Conservation (phyloP, 2,888 invertebrate genomes). For the Gnatocerus cornutus region DNA sequence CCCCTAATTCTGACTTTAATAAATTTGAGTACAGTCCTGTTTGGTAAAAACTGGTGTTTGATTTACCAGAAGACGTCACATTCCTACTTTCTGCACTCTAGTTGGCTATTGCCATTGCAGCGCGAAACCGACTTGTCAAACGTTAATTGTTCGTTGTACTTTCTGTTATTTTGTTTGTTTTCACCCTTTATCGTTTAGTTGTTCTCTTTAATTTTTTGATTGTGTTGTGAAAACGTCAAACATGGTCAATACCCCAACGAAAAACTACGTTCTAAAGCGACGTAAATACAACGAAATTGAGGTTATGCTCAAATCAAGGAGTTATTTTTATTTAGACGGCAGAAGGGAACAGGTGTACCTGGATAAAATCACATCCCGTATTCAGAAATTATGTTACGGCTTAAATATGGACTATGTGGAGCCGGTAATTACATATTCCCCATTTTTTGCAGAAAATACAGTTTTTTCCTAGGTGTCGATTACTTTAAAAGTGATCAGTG, state of each 20-base stretch:
- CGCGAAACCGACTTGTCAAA: too few species aligned
- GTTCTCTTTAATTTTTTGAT: not conserved
- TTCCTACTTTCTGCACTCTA: too few species aligned
- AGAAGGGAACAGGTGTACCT: constrained; percentile 94
- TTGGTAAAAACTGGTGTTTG: too few species aligned
- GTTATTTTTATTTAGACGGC: constrained; percentile 75
- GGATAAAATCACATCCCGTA: constrained; percentile 98
- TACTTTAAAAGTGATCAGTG: constrained; percentile 93
- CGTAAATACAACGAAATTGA: not conserved
- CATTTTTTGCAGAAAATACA: not conserved
- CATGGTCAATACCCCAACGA: constrained; percentile 3
- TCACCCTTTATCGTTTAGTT: not conserved
- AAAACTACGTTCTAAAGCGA: constrained; percentile 3
- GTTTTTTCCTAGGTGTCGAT: constrained; percentile 78
- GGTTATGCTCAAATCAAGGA: not conserved
- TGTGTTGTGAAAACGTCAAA: not conserved
- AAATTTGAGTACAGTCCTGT: too few species aligned
- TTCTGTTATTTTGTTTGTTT: not conserved
- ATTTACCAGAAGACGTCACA: too few species aligned
- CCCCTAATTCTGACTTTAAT: too few species aligned
- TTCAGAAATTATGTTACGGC: constrained; percentile 96
- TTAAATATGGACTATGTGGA: constrained; percentile 97
- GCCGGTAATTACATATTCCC: constrained; percentile 83
- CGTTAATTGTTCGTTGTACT: too few species aligned
- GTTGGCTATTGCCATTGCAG: too few species aligned